Percentiles rank a stretch among this genome's conserved stretches.
phyloP scores from a whole-genome alignment of 2,888 invertebrate species.

The Ochropleura leucogaster region DNA sequence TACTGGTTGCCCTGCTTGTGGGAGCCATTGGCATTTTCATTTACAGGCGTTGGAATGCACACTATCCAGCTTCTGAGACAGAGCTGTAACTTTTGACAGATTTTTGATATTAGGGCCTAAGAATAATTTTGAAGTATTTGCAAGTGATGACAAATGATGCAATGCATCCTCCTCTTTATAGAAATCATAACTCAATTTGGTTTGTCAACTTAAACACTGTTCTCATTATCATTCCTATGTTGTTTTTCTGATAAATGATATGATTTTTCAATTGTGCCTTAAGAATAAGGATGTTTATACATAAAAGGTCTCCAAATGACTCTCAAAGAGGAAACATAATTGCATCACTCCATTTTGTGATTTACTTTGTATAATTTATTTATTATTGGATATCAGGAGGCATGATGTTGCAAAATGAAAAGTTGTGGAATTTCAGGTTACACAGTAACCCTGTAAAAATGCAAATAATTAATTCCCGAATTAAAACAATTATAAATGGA shows the following conservation, averaged over 20 bases:
- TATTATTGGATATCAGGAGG: constrained; percentile 42
- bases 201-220: constrained; percentile 41
- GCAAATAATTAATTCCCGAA: constrained; percentile 8
- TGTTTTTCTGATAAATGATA: constrained; percentile 36
- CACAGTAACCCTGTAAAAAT: constrained; percentile 29
- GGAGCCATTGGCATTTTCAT: constrained; percentile 86
- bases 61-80: constrained; percentile 75
- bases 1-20: constrained; percentile 84
- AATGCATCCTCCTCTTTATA: constrained; percentile 50
- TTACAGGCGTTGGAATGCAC: constrained; percentile 85
- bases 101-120: constrained; percentile 62
- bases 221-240: constrained; percentile 28
- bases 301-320: constrained; percentile 42
- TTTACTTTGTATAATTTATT: constrained; percentile 45
- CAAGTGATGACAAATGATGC: constrained; percentile 51
- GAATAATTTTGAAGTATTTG: constrained; percentile 64
- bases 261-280: constrained; percentile 69
- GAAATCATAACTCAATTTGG: constrained; percentile 53
- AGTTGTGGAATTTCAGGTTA: constrained; percentile 36
- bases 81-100: constrained; percentile 74
- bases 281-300: constrained; percentile 57
- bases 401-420: constrained; percentile 29
- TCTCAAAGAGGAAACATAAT: constrained; percentile 45
- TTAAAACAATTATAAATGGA: constrained; percentile 16
- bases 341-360: constrained; percentile 36